Evolutionary conservation across 2,888 invertebrate genomes (phyloP), one percentile per base, ranked within the genome.

Genomic region (Melipona beecheii): DNA sequence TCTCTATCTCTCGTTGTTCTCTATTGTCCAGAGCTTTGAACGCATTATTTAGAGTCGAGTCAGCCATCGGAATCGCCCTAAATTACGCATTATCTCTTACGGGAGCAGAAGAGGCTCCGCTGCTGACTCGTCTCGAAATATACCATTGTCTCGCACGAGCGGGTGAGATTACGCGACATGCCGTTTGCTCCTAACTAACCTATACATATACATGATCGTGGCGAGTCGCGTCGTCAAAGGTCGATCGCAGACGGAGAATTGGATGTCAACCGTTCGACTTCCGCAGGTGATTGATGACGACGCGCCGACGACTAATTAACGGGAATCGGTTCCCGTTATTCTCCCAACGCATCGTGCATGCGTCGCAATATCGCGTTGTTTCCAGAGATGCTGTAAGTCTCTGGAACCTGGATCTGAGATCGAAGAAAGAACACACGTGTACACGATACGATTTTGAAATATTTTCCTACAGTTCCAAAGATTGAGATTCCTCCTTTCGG

Each of bases 21-120:
- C 83, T 72, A 83, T 86, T 86, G 86, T 77, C 60, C 75, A 43
- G 69, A 49, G 74, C 62, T 60, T 77, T 58, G 81, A 70, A 79
- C 78, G 82, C 81, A 81, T 83, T 87, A 89, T 87, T 84, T 82
- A 82, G 83, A 85, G 89, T 82, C 83, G 87, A 82, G 85, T 89
- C 87, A 87, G 83, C 83, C 75, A 81, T 87, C 82, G 75, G 60
- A 54, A 78, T 75, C 79, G 74, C 83, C 72, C 83, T 87, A 81
- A 89, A 88, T 88, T 89, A 86, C 89, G 85, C 81, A 81, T 80
- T 82, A 89, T 88, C 85, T 85, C 80, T 88, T 83, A 83, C 58
- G 66, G 78, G 73, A 6, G n/a, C 43, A 70, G 83, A 77, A 76
- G 83, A 83, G 83, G 75, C 69, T 72, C 56, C 31, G 36, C n/a